Base-by-base conservation (phyloP, 2,888 invertebrate species). In the Tenthredo amoena region DNA sequence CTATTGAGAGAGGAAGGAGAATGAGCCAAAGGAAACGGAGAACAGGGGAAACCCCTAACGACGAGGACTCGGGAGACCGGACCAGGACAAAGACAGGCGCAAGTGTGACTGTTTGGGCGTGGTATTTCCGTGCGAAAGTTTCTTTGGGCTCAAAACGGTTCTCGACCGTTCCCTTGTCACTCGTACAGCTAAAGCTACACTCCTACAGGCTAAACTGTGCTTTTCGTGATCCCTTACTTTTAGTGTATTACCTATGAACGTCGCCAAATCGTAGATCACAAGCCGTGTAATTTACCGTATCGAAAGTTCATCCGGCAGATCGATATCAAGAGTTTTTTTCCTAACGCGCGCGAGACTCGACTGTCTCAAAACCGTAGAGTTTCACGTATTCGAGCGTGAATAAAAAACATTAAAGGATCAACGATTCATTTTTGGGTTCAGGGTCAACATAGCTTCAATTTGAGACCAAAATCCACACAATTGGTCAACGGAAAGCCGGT, bases 141-240 rank as follows among this genome's bases (percentile, higher is more conserved):
- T 81, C 81, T 81, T 81, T 62, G 81, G 81, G 81, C 50, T 26
- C 81, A 62, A 81, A 81, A 62, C 81, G 81, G 15, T 77, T 77
- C 55, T 43, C 43, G 55, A 77, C 77, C 76, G 43, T 79, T 79
- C 79, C 79, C 62, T 62, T 81, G 81, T 81, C 81, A 81, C 81
- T 58, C 58, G 81, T 62, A 37, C 62, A 58, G 4, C 62, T 58
- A 21, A 34, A 21, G 18, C 40, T 21, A 40, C 10, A 40, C n/a
- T n/a, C 58, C 81, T 40, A 10, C 21, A 26, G 26, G 37, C 58
- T 40, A 21, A 62, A 81, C 81, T 26, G 40, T 50, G 37, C 81
- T 62, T 9, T 6, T 43, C 40, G 43, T 37, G 31, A 21, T 62
- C 81, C 40, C 62, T 81, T 37, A 81, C 62, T 81, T 62, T 18